Conservation (phyloP, 2,888 invertebrate species). For the Dusona sp. region DNA sequence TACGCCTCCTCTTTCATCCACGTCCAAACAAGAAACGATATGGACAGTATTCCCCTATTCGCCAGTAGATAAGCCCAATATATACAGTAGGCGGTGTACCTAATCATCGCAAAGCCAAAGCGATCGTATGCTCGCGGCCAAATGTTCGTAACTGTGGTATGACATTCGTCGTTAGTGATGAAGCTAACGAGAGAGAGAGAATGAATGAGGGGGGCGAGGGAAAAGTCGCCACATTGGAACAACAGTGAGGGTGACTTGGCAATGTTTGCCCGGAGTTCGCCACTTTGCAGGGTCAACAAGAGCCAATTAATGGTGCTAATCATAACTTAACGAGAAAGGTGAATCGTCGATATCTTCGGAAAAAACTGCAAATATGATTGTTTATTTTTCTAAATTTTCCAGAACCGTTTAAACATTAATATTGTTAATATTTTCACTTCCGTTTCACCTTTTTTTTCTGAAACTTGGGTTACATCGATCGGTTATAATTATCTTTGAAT, state of each 20-base stretch:
- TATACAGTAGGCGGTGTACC: conserved; percentile 43
- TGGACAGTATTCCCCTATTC: conserved; percentile 12
- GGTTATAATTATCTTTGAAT: background rate
- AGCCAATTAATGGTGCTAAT: conserved; percentile 80
- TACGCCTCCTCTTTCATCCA: conserved; percentile 16
- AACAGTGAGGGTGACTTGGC: conserved; percentile 77
- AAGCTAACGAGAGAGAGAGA: background rate
- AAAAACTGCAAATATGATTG: background rate
- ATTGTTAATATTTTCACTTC: background rate
- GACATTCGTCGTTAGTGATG: conserved; percentile 41
- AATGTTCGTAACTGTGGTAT: conserved; percentile 32
- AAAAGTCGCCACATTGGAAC: conserved; percentile 77
- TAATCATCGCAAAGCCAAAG: conserved; percentile 36
- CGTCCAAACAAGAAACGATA: conserved; percentile 38
- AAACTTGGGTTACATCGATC: background rate
- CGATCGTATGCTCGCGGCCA: conserved; percentile 10
- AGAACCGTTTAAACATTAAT: background rate
- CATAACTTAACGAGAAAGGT: conserved; percentile 74
- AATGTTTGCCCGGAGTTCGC: conserved; percentile 75
- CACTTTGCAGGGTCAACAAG: conserved; percentile 81
- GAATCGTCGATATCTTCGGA: conserved; percentile 13
- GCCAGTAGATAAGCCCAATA: conserved; percentile 27
- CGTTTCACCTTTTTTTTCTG: background rate
- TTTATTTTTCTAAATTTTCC: background rate
- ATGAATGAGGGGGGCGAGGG: conserved; percentile 65